Evolutionary conservation across 2,113 vertebrate species (phyloP), one percentile per base, ranked within the genome.

Genomic region (Triplophysa dalaica): DNA sequence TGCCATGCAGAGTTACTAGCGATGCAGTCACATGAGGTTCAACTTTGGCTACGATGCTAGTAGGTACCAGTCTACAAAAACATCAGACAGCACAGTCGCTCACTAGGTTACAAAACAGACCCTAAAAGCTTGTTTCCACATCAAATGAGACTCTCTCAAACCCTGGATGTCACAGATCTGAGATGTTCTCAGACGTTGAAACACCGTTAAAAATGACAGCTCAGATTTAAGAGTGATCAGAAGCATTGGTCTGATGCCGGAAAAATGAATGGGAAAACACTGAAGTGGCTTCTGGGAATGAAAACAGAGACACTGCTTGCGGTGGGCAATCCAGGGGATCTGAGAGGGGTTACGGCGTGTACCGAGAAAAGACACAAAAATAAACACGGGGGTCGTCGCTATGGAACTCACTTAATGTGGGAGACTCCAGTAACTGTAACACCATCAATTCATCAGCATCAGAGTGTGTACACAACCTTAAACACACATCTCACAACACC

Each of bases 281-380:
- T 2, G n/a, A 24, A 9, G 16, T 16, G 58, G 58, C 26, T 63
- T 48, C 58, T 63, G 58, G 73, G 73, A 75, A 75, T 48, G 73
- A 75, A 75, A 75, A 75, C 48, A 14, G 10, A 63, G 72, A 75
- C 72, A 48, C 8, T 52, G 54, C 19, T 21, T 58, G 54, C 8
- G 41, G 22, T 75, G 72, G 58, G 41, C 16, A 63, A 29, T 26
- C 41, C 38, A 63, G 21, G 38, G 21, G 22, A 24, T 8, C n/a
- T 13, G 26, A 16, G 26, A 8, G 45, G 21, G 41, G 41, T 19
- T 43, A 45, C 33, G 14, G 70, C 1, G n/a, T 21, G 70, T 61
- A 61, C 54, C 41, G 70, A 43, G 70, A 61, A 54, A 60, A 72
- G 52, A 74, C 33, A 17, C 54, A 43, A 60, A 61, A 74, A 74